Conservation (phyloP, 2,797 vertebrate species). For the Clarias pachynema region DNA sequence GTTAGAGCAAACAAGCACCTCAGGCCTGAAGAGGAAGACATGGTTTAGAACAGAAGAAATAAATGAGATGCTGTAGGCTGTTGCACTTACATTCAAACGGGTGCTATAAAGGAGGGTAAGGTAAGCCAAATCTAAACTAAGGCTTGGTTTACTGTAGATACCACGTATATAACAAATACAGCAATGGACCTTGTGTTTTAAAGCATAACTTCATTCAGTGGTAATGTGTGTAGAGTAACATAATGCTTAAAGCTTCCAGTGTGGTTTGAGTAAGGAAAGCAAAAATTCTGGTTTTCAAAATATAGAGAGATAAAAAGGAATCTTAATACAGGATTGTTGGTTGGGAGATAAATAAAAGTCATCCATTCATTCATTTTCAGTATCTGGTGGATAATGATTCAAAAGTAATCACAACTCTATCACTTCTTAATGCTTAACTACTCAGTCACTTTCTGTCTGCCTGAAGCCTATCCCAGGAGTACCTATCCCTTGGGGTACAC, state of each 20-base stretch:
- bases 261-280: background rate
- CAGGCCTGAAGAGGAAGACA: slow-evolving; percentile 19
- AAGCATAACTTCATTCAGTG: background rate
- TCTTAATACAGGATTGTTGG: background rate
- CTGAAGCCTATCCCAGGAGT: too few species aligned
- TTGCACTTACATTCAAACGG: slow-evolving; percentile 8
- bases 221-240: too few species aligned
- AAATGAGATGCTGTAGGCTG: slow-evolving; percentile 18
- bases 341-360: background rate
- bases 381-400: background rate
- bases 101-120: background rate
- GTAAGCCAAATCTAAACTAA: slow-evolving; percentile 5
- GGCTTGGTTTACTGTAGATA: background rate
- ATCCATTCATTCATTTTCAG: background rate
- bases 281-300: background rate
- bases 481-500: too few species aligned
- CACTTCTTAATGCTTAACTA: background rate
- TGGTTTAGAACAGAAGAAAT: slow-evolving; percentile 15
- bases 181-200: background rate
- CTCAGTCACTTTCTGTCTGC: too few species aligned
- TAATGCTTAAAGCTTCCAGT: background rate
- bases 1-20: slow-evolving; percentile 23
- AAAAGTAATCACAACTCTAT: background rate
- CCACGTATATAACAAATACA: background rate
- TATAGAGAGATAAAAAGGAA: background rate